These are phyloP conservation scores for Phragmatobia fuliginosa DNA, from an alignment of 2,888 invertebrate genomes.

Conservation along the genomic window DNA sequence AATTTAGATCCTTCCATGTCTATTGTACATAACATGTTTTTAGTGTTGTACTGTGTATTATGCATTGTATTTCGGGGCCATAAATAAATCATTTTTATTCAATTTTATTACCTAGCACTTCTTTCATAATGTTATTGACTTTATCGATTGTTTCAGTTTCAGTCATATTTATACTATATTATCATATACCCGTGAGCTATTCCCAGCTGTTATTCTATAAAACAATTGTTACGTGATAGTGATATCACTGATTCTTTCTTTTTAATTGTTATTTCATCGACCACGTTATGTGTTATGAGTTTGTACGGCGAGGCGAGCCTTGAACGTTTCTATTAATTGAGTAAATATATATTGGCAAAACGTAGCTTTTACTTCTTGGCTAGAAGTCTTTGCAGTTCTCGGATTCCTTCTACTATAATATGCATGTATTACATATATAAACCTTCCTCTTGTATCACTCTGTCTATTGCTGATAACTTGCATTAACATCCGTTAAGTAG, in stretches of 20 bases:
- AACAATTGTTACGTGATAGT: constrained; percentile 34
- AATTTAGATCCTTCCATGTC: no score
- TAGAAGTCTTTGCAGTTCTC: no score
- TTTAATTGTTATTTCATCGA: constrained; percentile 24
- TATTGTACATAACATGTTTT: no score
- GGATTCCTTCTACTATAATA: no score
- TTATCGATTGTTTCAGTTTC: neutral
- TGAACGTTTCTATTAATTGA: constrained; percentile 6
- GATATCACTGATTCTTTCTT: constrained; percentile 34
- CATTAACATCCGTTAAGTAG: no score
- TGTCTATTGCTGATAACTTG: no score
- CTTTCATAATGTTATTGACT: constrained; percentile 1
- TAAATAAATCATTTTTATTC: no score
- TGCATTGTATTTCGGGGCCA: no score
- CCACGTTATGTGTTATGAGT: constrained; percentile 38
- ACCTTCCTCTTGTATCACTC: no score
- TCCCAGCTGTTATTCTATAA: constrained; percentile 35
- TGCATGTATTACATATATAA: no score
- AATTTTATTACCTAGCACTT: no score
- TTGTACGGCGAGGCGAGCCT: neutral
- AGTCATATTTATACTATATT: constrained; percentile 8
- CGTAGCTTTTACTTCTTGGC: neutral
- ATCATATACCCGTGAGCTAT: constrained; percentile 15
- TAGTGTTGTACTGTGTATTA: no score
- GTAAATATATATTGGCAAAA: neutral